Base-by-base conservation (phyloP, 2,113 vertebrate species). In the Podarcis cretensis region DNA sequence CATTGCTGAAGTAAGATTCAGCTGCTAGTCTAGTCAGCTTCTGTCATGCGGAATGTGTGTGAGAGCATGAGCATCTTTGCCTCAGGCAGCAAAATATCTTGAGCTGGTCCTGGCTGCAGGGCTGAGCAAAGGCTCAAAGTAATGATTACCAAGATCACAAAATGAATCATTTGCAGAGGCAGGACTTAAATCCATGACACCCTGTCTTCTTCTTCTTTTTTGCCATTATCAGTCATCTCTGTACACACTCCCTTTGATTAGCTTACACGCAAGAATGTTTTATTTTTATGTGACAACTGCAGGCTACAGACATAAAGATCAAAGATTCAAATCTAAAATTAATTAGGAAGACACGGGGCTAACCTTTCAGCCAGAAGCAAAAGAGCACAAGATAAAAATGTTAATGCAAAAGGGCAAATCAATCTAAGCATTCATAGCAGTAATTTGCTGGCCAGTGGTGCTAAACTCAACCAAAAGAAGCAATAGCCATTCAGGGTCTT, bases 371-470 rank as follows among this genome's bases (percentile, higher is more conserved):
- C 37, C 40, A 32, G 73, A 88, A 83, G 81, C 13, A 88, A 83
- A 74, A 68, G 80, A 88, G 87, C 23, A 54, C 81, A 54, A 48
- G 81, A 83, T 77, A 88, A 83, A 88, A 88, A 83, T 54, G 73
- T 88, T 88, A 88, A 88, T 37, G 59, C 48, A n/a, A 88, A 88
- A 88, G 81, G 81, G 73, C 81, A 88, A 77, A 57, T 66, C 74
- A 76, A 88, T 88, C 59, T 77, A 77, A 68, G 37, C 59, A 54
- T 88, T 88, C 30, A 68, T 54, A 77, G 59, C 73, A 68, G 63
- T 68, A 88, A 83, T 83, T 83, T 83, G 81, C n/a, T 88, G 71
- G 54, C 73, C 37, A 54, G 23, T 54, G 40, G 57, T 83, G 43
- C 20, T 66, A 88, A 88, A 54, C 37, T 88, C 87, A 83, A 40